A percentile compares a stretch with the other conserved stretches of the same genome.
phyloP scores from a whole-genome alignment of 2,888 invertebrate genomes.

The Apoda limacodes region DNA sequence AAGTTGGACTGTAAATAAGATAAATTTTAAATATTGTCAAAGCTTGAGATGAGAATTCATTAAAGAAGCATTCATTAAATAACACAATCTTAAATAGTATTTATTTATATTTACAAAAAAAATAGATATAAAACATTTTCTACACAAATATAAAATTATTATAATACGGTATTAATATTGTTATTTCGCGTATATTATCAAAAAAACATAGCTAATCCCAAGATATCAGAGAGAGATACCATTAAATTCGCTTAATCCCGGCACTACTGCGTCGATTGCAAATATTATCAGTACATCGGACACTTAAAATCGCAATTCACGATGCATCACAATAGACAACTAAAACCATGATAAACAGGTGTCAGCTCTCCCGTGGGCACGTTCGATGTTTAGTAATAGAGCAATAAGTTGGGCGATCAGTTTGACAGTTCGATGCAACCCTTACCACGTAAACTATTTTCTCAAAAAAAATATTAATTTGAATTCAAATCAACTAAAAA shows the following conservation, averaged over 20 bases:
- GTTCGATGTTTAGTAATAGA: no score
- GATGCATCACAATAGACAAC: conserved; percentile 27
- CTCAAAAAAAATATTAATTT: no score
- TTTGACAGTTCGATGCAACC: conserved; percentile 44
- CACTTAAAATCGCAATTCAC: conserved; percentile 35
- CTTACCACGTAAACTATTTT: no score
- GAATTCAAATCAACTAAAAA: no score
- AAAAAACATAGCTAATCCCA: conserved; percentile 23
- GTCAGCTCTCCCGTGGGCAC: no score
- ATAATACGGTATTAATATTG: conserved; percentile 12
- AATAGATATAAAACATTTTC: background rate
- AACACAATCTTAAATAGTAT: no score
- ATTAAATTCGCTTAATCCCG: conserved; percentile 42
- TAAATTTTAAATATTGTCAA: no score
- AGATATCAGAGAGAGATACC: conserved; percentile 22
- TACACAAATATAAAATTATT: conserved; percentile 2
- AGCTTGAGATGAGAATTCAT: no score
- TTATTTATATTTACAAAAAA: background rate
- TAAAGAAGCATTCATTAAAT: no score
- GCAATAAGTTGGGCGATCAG: conserved; percentile 26
- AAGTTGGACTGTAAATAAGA: no score
- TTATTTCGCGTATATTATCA: no score
- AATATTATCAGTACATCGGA: conserved; percentile 42
- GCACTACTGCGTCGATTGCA: conserved; percentile 27
- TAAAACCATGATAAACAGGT: no score